These are phyloP conservation scores for Takifugu flavidus DNA, from an alignment of 2,113 vertebrate genomes.

Conservation along the genomic window DNA sequence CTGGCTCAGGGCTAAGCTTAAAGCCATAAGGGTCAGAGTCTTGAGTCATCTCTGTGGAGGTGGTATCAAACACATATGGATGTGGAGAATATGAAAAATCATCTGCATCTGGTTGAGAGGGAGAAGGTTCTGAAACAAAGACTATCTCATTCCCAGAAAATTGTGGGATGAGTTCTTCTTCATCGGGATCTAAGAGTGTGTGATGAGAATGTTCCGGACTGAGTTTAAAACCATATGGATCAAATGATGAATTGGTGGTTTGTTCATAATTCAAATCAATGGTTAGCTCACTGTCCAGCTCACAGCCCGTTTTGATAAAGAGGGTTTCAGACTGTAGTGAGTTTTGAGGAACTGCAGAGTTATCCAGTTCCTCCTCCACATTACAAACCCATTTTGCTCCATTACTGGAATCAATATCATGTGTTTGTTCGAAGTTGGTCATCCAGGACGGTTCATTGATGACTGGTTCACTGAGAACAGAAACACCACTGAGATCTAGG, in stretches of 20 bases:
- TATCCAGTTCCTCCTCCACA: conserved; percentile 4
- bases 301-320: conserved; percentile 18
- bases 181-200: conserved; percentile 62
- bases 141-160: conserved; percentile 26
- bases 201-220: conserved; percentile 69
- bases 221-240: conserved; percentile 74
- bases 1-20: conserved; percentile 61
- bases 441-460: conserved; percentile 12
- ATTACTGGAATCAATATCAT: not conserved
- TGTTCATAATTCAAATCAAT: conserved; percentile 56
- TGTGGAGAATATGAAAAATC: conserved; percentile 26
- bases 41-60: conserved; percentile 31
- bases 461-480: not conserved
- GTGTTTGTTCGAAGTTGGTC: not conserved
- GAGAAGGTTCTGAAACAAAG: conserved; percentile 36
- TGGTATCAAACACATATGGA: conserved; percentile 42
- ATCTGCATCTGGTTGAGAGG: conserved; percentile 30
- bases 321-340: conserved; percentile 19
- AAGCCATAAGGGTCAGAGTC: conserved; percentile 68
- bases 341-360: conserved; percentile 15
- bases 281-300: conserved; percentile 31
- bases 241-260: conserved; percentile 59
- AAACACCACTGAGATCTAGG: conserved; percentile 23
- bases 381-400: conserved; percentile 1
- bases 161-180: conserved; percentile 54